Conservation (phyloP, 2,888 invertebrate species). For the Sminthurinus aureus region DNA sequence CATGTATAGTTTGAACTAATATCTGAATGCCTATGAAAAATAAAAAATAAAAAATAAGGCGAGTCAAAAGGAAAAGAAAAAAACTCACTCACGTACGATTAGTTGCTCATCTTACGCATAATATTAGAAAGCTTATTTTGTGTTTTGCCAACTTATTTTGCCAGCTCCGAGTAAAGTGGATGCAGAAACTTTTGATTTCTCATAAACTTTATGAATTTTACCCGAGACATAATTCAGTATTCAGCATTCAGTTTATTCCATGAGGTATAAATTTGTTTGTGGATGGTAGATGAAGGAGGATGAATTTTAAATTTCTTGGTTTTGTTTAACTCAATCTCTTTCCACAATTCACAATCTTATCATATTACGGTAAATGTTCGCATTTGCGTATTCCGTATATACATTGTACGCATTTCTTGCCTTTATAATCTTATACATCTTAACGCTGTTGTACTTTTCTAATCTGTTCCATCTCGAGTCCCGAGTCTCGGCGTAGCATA, state of each 20-base stretch:
- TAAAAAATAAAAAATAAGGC: not conserved
- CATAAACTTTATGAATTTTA: no score
- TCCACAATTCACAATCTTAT: not conserved
- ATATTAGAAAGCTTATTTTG: constrained; percentile 43
- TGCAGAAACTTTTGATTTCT: no score
- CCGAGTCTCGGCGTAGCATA: no score
- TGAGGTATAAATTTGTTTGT: no score
- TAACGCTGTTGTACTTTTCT: not conserved
- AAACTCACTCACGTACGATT: not conserved
- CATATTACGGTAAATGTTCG: constrained; percentile 7
- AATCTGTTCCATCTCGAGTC: no score
- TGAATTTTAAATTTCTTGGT: constrained; percentile 16
- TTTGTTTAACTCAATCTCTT: constrained; percentile 23
- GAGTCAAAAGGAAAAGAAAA: not conserved
- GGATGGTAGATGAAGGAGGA: not conserved
- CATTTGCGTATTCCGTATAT: no score
- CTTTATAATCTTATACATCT: constrained; percentile 3
- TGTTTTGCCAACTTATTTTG: not conserved
- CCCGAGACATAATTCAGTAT: no score
- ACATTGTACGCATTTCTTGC: no score
- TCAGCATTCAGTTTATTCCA: no score
- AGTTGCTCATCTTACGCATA: constrained; percentile 45
- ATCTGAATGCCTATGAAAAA: constrained; percentile 22
- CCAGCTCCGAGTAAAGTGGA: not conserved
- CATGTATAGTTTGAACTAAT: not conserved